These are phyloP conservation scores for Orchestes rusci DNA, from an alignment of 2,888 invertebrate species.

Conservation along the genomic window DNA sequence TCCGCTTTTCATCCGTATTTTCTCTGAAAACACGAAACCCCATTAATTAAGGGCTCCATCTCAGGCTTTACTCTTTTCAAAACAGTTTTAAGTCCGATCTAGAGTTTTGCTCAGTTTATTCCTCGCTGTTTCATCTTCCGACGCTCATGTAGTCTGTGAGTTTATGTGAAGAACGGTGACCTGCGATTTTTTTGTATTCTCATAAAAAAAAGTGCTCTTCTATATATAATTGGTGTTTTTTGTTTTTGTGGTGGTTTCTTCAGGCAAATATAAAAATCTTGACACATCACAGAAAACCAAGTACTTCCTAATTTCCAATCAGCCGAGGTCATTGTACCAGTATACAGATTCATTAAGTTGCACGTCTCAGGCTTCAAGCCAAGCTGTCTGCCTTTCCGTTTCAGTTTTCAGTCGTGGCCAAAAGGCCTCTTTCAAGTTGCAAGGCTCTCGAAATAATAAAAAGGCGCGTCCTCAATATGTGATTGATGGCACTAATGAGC, in stretches of 20 bases:
- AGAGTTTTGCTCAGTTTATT: constrained; percentile 15
- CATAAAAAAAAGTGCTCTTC: too few species aligned
- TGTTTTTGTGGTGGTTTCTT: too few species aligned
- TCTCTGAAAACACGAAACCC: constrained; percentile 44
- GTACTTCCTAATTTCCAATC: too few species aligned
- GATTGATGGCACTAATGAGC: constrained; percentile 23
- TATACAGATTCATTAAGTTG: constrained; percentile 16
- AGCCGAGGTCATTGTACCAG: constrained; percentile 8
- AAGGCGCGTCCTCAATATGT: constrained; percentile 21
- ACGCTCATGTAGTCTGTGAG: too few species aligned
- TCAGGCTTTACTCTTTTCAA: constrained; percentile 37
- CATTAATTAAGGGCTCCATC: constrained; percentile 45
- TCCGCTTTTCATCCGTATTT: constrained; percentile 34
- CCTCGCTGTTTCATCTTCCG: constrained; percentile 5
- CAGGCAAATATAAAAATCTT: too few species aligned
- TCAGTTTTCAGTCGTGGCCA: constrained; percentile 6
- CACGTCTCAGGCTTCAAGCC: constrained; percentile 15
- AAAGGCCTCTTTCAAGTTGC: constrained; percentile 11
- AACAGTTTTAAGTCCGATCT: constrained; percentile 25
- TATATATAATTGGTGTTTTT: too few species aligned
- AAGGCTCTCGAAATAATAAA: constrained; percentile 20
- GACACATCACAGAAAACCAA: too few species aligned
- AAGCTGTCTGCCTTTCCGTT: constrained; percentile 18
- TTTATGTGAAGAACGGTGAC: too few species aligned
- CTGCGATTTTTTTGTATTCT: too few species aligned